Evolutionary conservation across 92 coral and sea anemone species (phyloP).

Genomic region (Phymanthus crucifer): DNA sequence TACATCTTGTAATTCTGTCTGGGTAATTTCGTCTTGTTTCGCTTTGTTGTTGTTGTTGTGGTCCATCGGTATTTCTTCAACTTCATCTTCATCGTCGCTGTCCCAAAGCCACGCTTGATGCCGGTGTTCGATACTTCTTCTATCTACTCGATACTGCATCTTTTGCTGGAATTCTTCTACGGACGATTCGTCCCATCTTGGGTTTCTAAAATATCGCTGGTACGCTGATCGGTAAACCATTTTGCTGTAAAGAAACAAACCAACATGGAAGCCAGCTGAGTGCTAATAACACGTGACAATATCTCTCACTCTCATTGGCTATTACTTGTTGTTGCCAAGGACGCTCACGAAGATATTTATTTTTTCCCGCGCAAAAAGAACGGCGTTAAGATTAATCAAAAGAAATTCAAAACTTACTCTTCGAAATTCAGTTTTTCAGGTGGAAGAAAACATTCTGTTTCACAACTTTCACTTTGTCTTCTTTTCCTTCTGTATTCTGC

Average conservation of each 20-base stretch:
- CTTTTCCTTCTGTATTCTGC: not conserved
- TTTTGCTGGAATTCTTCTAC: constrained; percentile 75
- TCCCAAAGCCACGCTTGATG: constrained; percentile 96
- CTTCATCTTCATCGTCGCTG: constrained; percentile 72
- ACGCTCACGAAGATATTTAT: constrained; percentile 33
- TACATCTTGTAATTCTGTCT: constrained; percentile 12
- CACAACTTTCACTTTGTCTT: not conserved
- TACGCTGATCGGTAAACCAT: constrained; percentile 89
- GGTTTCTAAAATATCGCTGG: constrained; percentile 63
- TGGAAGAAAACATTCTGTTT: not conserved
- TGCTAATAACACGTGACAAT: constrained; percentile 34
- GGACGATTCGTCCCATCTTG: constrained; percentile 88
- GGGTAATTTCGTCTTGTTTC: constrained; percentile 23
- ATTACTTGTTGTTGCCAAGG: constrained; percentile 60
- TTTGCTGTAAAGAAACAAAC: constrained; percentile 20
- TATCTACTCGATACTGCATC: constrained; percentile 79
- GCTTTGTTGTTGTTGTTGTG: constrained; percentile 33
- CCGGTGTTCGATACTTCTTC: constrained; percentile 90
- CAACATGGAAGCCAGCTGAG: constrained; percentile 48
- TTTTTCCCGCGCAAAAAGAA: constrained; percentile 71
- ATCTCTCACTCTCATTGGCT: constrained; percentile 45
- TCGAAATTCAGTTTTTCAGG: not conserved
- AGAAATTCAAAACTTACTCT: not conserved
- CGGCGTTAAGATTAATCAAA: not conserved
- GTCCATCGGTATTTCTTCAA: constrained; percentile 53